Conservation (phyloP, 2,797 vertebrate genomes). For the Spea hammondii region DNA sequence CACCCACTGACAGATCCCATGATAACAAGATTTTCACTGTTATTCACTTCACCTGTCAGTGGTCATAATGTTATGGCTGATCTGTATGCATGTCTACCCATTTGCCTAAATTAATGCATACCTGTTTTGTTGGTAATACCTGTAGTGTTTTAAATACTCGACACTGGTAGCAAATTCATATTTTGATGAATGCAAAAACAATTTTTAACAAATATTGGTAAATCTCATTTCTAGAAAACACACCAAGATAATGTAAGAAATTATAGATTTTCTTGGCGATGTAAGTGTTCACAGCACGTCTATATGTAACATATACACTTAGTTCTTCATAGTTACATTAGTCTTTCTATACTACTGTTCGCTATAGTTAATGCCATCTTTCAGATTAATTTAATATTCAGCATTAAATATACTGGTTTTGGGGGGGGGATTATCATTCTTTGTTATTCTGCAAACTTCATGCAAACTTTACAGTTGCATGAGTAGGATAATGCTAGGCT, state of each 20-base stretch:
- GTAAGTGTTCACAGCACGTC: not conserved
- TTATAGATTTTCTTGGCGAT: not conserved
- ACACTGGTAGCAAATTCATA: too few species aligned
- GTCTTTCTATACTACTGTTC: not conserved
- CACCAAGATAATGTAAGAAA: not conserved
- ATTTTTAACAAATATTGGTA: not conserved
- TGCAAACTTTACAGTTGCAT: constrained; percentile 34
- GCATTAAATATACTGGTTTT: constrained; percentile 23
- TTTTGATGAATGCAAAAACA: too few species aligned
- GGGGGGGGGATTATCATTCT: constrained; percentile 10
- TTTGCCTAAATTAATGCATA: too few species aligned
- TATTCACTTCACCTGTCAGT: too few species aligned
- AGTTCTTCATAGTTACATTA: not conserved
- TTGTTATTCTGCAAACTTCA: constrained; percentile 5
- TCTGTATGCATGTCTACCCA: too few species aligned
- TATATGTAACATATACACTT: not conserved
- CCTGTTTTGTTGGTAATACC: too few species aligned
- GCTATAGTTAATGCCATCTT: constrained; percentile 1
- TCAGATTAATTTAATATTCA: constrained; percentile 19
- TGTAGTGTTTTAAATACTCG: too few species aligned
- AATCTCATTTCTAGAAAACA: constrained; percentile 10
- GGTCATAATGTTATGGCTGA: too few species aligned
- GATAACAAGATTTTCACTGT: too few species aligned
- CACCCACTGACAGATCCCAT: too few species aligned
- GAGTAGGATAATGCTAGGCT: constrained; percentile 36